Evolutionary conservation across 2,113 vertebrate species (phyloP).

Genomic region (Mobula hypostoma): DNA sequence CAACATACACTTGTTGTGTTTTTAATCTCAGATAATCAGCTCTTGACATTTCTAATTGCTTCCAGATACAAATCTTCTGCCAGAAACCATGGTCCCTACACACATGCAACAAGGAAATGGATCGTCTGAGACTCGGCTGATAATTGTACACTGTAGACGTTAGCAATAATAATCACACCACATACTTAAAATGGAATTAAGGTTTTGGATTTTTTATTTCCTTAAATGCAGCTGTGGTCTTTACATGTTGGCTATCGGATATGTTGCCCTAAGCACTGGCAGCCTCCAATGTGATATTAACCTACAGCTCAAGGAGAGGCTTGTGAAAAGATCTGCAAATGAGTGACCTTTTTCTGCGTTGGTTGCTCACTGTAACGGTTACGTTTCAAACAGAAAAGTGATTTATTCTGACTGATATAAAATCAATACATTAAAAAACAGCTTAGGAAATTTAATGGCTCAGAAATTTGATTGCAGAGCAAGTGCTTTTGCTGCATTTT

Average conservation of each 20-base stretch:
- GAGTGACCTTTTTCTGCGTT: not conserved
- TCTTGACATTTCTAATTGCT: slow-evolving; percentile 63
- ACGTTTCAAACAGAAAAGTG: not conserved
- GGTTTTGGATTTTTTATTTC: slow-evolving; percentile 69
- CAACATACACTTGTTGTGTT: slow-evolving; percentile 68
- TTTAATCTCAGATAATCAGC: slow-evolving; percentile 72
- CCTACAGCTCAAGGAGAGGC: slow-evolving; percentile 69
- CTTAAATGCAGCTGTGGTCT: slow-evolving; percentile 58
- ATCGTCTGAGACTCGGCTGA: slow-evolving; percentile 62
- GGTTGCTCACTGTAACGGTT: not conserved
- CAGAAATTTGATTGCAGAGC: no score
- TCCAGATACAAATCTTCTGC: slow-evolving; percentile 66
- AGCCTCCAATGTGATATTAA: slow-evolving; percentile 65
- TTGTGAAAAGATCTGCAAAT: slow-evolving; percentile 48
- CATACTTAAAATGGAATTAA: slow-evolving; percentile 72
- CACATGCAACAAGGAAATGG: slow-evolving; percentile 36
- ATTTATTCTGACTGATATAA: not conserved
- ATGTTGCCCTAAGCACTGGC: slow-evolving; percentile 48
- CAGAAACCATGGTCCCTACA: slow-evolving; percentile 63
- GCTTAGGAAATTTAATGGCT: not conserved
- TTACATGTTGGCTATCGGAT: slow-evolving; percentile 68
- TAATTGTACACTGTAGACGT: slow-evolving; percentile 65
- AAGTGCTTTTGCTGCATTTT: no score
- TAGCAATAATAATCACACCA: slow-evolving; percentile 73
- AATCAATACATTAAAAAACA: not conserved